Base-by-base conservation (phyloP, 1,140 invertebrate genomes). In the Drosophila chauvacae region DNA sequence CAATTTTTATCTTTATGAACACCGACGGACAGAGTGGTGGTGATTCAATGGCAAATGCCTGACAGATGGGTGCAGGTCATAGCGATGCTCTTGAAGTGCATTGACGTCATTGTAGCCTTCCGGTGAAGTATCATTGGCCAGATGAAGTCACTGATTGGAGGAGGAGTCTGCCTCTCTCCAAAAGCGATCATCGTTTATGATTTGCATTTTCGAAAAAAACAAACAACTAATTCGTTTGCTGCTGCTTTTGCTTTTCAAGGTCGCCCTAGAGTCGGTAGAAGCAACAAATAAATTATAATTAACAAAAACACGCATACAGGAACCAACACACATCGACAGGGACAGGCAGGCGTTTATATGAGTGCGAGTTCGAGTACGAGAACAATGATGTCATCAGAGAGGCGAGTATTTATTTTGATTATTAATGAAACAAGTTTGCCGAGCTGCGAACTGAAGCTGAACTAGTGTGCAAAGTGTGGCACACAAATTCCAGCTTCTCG, bases 241-340 rank as follows among this genome's bases (percentile, higher is more conserved):
- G 50, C 39, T 26, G 44, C 16, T 59, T 57, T 45, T 41, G 58
- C 39, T 69, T 39, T 48, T 70, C 73, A 88, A 88, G 86, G 86
- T 81, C 79, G 78, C 66, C 62, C 72, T 75, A 84, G 72, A 83
- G 79, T 87, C 64, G 72, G 80, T 77, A 68, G 57, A 66, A 81
- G 65, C 69, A 70, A 78, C 68, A 87, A 78, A 90, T 84, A 80
- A 85, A 85, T 85, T 81, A 90, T 81, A 90, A 90, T 81, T 81
- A 90, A 90, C 81, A 59, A 81, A 88, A 78, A 56, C 37, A 77
- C 39, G 44, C 65, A 58, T 41, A 55, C 50, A 65, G 26, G 33
- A 62, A 62, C 33, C 53, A 37, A 82, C 72, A 70, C 55, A 80
- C 11, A 44, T 39, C 44, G 10, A 66, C 51, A 13, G 26, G 26